Evolutionary conservation across 2,888 invertebrate genomes (phyloP).

Genomic region (Noctuana brunneofusca): DNA sequence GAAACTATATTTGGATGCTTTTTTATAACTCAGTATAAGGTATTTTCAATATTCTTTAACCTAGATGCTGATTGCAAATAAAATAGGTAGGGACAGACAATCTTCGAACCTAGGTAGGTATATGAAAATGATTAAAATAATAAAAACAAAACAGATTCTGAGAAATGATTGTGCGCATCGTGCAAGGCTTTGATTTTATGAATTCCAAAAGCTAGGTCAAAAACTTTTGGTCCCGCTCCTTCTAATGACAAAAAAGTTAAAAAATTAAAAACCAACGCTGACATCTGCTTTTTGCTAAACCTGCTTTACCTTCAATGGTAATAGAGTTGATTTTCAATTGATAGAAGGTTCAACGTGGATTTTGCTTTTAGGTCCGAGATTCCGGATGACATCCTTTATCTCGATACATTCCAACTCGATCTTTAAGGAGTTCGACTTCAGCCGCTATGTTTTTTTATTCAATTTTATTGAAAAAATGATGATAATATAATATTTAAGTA

Average conservation of each 20-base stretch:
- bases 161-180: slow-evolving; percentile 65
- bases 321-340: slow-evolving; percentile 52
- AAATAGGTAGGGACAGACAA: not conserved
- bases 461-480: not conserved
- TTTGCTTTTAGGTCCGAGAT: slow-evolving; percentile 67
- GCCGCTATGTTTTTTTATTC: slow-evolving; percentile 41
- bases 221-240: slow-evolving; percentile 67
- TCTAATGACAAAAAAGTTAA: slow-evolving; percentile 57
- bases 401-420: slow-evolving; percentile 74
- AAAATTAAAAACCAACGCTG: slow-evolving; percentile 42
- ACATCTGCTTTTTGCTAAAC: slow-evolving; percentile 42
- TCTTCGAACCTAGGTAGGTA: not conserved
- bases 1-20: not conserved
- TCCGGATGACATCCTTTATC: slow-evolving; percentile 81
- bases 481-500: slow-evolving; percentile 2
- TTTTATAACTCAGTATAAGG: too few species aligned
- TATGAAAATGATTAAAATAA: not conserved
- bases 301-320: slow-evolving; percentile 45
- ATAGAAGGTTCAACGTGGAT: slow-evolving; percentile 47
- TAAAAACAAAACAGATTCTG: slow-evolving; percentile 53
- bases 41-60: too few species aligned
- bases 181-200: slow-evolving; percentile 70
- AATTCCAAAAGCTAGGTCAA: slow-evolving; percentile 79
- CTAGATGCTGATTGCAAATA: too few species aligned
- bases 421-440: slow-evolving; percentile 63